Conservation (phyloP, 1,140 invertebrate species). For the Euura saliciscinereae region DNA sequence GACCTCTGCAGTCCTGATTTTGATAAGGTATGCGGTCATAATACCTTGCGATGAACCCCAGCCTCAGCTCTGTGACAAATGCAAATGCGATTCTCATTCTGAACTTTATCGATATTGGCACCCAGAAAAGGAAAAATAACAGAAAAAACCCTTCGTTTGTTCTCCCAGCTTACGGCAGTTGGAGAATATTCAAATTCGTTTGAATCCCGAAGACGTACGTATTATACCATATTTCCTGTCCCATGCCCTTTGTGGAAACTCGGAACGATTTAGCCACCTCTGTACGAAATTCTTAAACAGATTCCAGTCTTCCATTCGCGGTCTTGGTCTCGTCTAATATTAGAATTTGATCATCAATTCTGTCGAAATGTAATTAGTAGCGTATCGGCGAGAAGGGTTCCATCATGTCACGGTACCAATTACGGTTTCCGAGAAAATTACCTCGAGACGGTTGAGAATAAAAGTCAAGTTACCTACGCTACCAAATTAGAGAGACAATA, state of each 20-base stretch:
- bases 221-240: not conserved
- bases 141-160: not conserved
- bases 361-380: no score
- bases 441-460: no score
- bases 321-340: no score
- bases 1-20: not conserved
- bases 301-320: not conserved
- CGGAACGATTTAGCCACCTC: not conserved
- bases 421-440: no score
- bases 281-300: not conserved
- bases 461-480: no score
- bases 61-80: not conserved
- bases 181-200: not conserved
- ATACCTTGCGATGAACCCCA: not conserved
- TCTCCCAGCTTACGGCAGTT: no score
- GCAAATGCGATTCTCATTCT: not conserved
- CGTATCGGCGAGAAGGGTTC: no score
- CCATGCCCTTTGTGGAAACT: not conserved
- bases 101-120: not conserved
- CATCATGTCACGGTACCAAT: no score
- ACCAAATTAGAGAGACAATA: no score
- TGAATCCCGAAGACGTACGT: not conserved
- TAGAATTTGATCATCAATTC: no score
- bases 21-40: not conserved
- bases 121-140: not conserved